Evolutionary conservation across 2,888 invertebrate species (phyloP).

Genomic region (Apodemia hepburni): DNA sequence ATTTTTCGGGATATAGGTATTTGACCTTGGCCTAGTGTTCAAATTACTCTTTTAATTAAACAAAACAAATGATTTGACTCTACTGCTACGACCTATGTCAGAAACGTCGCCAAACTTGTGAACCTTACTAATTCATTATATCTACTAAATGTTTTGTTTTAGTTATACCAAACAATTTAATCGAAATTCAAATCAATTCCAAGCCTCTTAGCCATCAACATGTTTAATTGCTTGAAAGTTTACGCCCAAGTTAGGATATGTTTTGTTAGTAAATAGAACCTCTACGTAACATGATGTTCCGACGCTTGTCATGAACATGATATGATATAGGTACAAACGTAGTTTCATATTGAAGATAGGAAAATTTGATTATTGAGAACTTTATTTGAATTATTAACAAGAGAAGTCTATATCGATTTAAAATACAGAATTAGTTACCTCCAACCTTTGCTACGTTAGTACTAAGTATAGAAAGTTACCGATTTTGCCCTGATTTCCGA

Average conservation of each 20-base stretch:
- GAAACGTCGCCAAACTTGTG: background rate
- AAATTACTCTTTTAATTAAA: too few species aligned
- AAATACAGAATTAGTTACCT: too few species aligned
- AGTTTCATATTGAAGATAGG: background rate
- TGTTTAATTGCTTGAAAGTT: background rate
- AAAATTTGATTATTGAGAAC: background rate
- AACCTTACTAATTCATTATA: background rate
- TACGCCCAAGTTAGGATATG: background rate
- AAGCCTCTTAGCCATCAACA: background rate
- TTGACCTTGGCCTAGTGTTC: too few species aligned
- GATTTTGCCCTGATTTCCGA: too few species aligned
- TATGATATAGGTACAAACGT: background rate
- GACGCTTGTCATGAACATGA: background rate
- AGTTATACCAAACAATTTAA: background rate
- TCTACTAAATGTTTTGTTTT: background rate
- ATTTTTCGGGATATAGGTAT: too few species aligned
- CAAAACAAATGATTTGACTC: background rate
- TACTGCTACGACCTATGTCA: background rate
- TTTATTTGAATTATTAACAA: background rate
- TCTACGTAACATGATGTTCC: background rate
- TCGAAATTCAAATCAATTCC: background rate
- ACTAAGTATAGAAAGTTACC: too few species aligned
- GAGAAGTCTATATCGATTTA: too few species aligned
- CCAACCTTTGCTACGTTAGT: too few species aligned
- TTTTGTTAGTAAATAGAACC: conserved; percentile 1